Evolutionary conservation across 37 sponge, comb jelly and placozoan genomes (phyloP).

Genomic region (Aphrocallistes beatrix): DNA sequence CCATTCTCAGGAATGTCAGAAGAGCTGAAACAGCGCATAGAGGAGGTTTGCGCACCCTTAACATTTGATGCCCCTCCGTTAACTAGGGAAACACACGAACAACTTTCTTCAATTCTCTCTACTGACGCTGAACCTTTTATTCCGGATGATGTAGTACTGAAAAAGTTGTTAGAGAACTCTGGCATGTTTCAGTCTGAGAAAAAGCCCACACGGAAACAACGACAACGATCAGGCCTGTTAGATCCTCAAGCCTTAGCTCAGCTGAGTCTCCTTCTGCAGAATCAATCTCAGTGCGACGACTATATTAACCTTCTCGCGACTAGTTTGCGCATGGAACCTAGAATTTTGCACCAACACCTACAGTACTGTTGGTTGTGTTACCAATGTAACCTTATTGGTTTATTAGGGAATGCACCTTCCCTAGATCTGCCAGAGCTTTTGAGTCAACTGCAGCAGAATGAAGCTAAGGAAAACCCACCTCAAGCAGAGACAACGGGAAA

Average conservation of each 20-base stretch:
- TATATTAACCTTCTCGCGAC: neutral
- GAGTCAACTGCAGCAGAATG: neutral
- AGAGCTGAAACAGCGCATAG: neutral
- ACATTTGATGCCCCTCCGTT: neutral
- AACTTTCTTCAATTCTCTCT: conserved; percentile 6
- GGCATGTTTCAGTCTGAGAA: neutral
- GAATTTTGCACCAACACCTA: neutral
- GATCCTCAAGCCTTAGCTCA: neutral
- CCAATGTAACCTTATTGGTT: neutral
- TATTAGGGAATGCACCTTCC: neutral
- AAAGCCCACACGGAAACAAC: neutral
- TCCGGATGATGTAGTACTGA: neutral
- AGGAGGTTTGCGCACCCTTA: neutral
- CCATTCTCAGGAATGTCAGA: neutral
- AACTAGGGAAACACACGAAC: conserved; percentile 7
- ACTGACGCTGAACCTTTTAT: neutral
- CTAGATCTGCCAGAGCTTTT: neutral
- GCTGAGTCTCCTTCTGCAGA: neutral
- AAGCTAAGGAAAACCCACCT: no score
- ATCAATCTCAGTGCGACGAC: neutral
- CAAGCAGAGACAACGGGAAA: no score
- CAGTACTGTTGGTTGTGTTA: conserved; percentile 1
- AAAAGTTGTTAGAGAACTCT: neutral
- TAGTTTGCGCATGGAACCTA: neutral
- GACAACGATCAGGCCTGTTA: neutral